Percentiles rank a stretch among this genome's conserved stretches.
Evolutionary conservation across 2,888 invertebrate genomes (phyloP).

Genomic region (Lycocerus yunnanus): DNA sequence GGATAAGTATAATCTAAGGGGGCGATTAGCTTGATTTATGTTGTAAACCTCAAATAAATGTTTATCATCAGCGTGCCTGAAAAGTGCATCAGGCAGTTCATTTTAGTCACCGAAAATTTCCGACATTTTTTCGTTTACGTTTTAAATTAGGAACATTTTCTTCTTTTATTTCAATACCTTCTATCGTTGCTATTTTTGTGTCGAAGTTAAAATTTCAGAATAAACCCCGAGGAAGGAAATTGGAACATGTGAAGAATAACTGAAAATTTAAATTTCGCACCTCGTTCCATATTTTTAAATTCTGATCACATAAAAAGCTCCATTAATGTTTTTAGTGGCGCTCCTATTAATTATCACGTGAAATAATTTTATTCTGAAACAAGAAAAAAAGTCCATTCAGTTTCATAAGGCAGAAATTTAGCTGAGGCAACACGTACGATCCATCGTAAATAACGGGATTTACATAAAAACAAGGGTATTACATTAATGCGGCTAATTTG

Average conservation of each 20-base stretch:
- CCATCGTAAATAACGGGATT: not conserved
- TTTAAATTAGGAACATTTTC: not conserved
- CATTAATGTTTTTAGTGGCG: not conserved
- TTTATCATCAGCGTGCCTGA: not conserved
- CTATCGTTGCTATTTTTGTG: not conserved
- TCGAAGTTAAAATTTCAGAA: not conserved
- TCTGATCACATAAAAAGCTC: not conserved
- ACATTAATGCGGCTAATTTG: not conserved
- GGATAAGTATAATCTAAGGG: not conserved
- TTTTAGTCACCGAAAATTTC: not conserved
- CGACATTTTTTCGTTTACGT: not conserved
- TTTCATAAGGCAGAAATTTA: not conserved
- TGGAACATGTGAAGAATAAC: not conserved
- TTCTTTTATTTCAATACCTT: not conserved
- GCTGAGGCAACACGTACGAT: not conserved
- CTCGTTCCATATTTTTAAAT: not conserved
- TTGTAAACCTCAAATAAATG: not conserved
- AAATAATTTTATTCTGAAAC: not conserved
- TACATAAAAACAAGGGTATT: not conserved
- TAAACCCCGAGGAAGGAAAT: not conserved
- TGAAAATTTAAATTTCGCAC: not conserved
- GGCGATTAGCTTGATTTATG: not conserved
- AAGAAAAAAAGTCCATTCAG: not conserved
- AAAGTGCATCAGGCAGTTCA: not conserved
- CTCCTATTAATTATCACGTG: not conserved